Conservation (phyloP, 1,140 invertebrate species). For the Bradynema listronoti region DNA sequence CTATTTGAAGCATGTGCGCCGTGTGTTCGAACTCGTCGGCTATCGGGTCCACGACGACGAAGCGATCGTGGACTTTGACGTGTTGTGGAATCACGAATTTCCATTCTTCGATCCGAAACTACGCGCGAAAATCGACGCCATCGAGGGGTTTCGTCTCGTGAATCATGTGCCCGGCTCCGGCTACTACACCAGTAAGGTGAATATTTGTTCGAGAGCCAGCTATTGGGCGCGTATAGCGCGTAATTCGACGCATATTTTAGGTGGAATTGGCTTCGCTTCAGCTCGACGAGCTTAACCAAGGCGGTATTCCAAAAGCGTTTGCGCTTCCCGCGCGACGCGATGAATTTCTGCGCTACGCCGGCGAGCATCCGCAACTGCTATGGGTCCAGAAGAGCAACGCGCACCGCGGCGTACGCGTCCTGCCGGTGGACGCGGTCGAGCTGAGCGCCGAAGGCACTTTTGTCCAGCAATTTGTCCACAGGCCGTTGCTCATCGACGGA, state of each 20-base stretch:
- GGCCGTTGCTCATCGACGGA: constrained; percentile 67
- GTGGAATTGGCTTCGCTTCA: constrained; percentile 72
- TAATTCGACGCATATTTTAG: too few relatives aligned
- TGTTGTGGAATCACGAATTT: constrained; percentile 88
- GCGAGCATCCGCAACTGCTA: constrained; percentile 66
- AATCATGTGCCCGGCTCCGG: constrained; percentile 93
- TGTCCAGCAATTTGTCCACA: constrained; percentile 77
- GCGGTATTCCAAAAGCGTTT: constrained; percentile 76
- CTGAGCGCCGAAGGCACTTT: constrained; percentile 72
- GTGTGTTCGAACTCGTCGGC: constrained; percentile 23
- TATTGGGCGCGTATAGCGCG: too few relatives aligned
- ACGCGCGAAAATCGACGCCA: neutral
- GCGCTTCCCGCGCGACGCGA: constrained; percentile 73
- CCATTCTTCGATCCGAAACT: constrained; percentile 65
- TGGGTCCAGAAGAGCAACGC: constrained; percentile 89
- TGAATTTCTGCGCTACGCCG: constrained; percentile 68
- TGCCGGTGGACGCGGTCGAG: constrained; percentile 68
- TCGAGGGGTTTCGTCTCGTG: constrained; percentile 60
- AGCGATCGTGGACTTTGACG: constrained; percentile 58
- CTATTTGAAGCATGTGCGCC: constrained; percentile 20
- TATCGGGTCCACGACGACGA: constrained; percentile 17
- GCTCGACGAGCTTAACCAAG: constrained; percentile 66
- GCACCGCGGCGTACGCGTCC: constrained; percentile 78
- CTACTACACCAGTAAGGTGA: constrained; percentile 85
- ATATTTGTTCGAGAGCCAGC: neutral